Conservation (phyloP, 2,888 invertebrate species). For the Lasioglossum malachurum region DNA sequence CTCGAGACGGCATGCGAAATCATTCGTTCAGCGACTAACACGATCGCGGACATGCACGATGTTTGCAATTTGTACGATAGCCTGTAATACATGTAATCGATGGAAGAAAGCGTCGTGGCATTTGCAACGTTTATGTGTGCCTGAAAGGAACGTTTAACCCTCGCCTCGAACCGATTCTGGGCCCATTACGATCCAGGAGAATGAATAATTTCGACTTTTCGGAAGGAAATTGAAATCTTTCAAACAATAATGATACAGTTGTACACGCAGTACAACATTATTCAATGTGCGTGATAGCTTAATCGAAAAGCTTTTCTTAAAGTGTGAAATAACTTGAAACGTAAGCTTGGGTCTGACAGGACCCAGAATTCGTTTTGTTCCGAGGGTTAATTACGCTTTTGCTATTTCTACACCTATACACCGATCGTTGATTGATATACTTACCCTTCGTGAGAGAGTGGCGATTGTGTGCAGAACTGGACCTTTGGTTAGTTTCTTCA, state of each 20-base stretch:
- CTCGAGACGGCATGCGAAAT: constrained; percentile 29
- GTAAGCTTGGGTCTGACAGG: too few species aligned
- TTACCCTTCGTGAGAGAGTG: constrained; percentile 84
- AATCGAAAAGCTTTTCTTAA: neutral
- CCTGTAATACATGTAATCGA: constrained; percentile 8
- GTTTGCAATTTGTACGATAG: constrained; percentile 7
- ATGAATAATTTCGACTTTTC: neutral
- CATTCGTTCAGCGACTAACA: neutral
- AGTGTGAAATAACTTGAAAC: neutral
- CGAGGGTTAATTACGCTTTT: constrained; percentile 3
- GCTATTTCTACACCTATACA: constrained; percentile 12
- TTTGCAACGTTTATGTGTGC: constrained; percentile 23
- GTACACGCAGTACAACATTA: neutral
- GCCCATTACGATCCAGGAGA: neutral
- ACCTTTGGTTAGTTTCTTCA: constrained; percentile 85
- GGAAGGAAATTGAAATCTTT: neutral
- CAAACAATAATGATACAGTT: neutral
- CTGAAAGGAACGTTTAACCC: constrained; percentile 25
- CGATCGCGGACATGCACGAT: constrained; percentile 40
- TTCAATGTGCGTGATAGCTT: neutral
- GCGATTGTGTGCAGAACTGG: constrained; percentile 84
- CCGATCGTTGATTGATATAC: constrained; percentile 38
- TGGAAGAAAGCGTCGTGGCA: constrained; percentile 17
- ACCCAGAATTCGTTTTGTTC: neutral
- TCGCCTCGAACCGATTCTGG: neutral